Base-by-base conservation (phyloP, 64 coral and sea anemone genomes). In the Montipora efflorescens region DNA sequence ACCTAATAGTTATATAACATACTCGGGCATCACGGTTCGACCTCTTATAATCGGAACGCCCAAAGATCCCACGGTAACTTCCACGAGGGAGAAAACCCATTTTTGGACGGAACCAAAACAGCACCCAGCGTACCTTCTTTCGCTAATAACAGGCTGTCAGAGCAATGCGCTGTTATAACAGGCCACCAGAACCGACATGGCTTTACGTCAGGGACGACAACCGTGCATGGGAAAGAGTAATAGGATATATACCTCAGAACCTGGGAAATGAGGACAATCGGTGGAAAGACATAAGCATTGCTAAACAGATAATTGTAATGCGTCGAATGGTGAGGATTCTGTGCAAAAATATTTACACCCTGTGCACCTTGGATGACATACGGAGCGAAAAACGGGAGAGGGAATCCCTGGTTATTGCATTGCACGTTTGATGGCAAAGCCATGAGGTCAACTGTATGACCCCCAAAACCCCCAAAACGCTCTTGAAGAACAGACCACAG, bases 201-300 rank as follows among this genome's bases (percentile, higher is more conserved):
- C 19, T 55, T 4, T 50, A 61, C 8, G n/a, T 82, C 51, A 10
- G 53, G 80, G n/a, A 82, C 51, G 21, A 82, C 80, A 82, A 82
- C 18, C n/a, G 80, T 82, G 51, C 80, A 82, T 50, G 80, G 10
- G 18, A 82, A 82, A 14, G n/a, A 20, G 51, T 50, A 16, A n/a
- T 19, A 2, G 7, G 23, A n/a, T 19, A 59, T 59, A 15, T 2
- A 82, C 5, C 16, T 19, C 18, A 82, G 80, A 59, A 82, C 52
- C 49, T 82, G 1, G 28, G 28, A 28, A 28, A 28, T 28, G 28
- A 1, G 28, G 28, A 28, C 28, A 28, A 28, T 28, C 28, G 28
- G 28, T 28, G 28, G 28, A 28, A 28, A 28, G 28, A 28, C 28
- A 1, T 28, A 28, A 28, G 80, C 43, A 48, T 82, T 82, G 5